Base-by-base conservation (phyloP, 2,888 invertebrate genomes). In the Sceliomorpha sp. region DNA sequence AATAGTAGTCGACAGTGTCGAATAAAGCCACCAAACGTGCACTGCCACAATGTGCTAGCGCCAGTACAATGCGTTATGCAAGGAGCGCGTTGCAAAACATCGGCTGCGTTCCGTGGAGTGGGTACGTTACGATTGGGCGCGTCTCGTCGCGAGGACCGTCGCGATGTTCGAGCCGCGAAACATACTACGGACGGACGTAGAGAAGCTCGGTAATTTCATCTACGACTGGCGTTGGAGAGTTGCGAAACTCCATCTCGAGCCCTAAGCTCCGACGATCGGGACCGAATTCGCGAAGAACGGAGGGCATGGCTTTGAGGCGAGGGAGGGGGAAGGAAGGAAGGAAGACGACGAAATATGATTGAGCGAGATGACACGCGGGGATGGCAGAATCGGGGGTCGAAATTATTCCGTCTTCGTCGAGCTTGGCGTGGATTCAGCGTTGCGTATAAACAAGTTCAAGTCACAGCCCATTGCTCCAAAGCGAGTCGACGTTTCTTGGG, bases 391-490 rank as follows among this genome's bases (percentile, higher is more conserved):
- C n/a, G n/a, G n/a, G n/a, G n/a, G n/a, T n/a, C n/a, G n/a, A n/a
- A n/a, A n/a, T n/a, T n/a, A n/a, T n/a, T n/a, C n/a, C n/a, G n/a
- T n/a, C n/a, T 48, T 26, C 27, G 51, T 42, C 36, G 39, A 55
- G 45, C 68, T 58, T 53, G 68, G 44, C 48, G 32, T 44, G 34
- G 32, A 50, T 64, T 68, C 66, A 58, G 69, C 60, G 58, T 72
- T 60, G 59, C 50, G 53, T 55, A 66, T 69, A 71, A 66, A 75
- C 26, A 51, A 58, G 76, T 59, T 66, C 70, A 73, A 76, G 70
- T 78, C 76, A 76, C 76, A 76, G 75, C 76, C 77, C 74, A 77
- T 70, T 74, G 72, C 75, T 76, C 67, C 70, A 70, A 73, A 76
- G 59, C 68, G 68, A 74, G 58, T 71, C 68, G 66, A 74, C 67